Evolutionary conservation across 2,888 invertebrate genomes (phyloP), one percentile per base, ranked within the genome.

Genomic region (Megaustenia siamemsis): DNA sequence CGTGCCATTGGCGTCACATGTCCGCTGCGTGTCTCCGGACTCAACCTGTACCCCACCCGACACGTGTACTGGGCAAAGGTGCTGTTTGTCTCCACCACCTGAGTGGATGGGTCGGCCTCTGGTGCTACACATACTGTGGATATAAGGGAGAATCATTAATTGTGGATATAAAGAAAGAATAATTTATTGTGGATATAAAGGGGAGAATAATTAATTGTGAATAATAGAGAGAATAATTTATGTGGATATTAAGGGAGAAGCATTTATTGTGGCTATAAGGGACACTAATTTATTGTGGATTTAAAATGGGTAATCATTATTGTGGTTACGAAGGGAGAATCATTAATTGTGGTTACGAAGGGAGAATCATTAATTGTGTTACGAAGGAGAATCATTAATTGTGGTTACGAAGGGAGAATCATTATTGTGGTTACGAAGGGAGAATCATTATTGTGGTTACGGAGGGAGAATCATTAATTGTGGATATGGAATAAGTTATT

Each of bases 21-120:
- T 76, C n/a, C 85, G 63, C 49, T 66, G 49, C 1, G 81, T 71
- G 73, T 86, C 81, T 0, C 86, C 86, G 21, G 83, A 77, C 35
- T 73, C 63, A 80, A 45, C 45, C 85, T 79, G 82, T 85, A 86
- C 10, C 86, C 86, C n/a, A 78, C 71, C 38, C 78, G 80, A 45
- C 86, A 86, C 5, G 69, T 76, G 86, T 85, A 86, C 77, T 60
- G 77, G 5, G 78, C 73, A 53, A 53, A 66, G 15, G 77, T 82
- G 21, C 40, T 53, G 78, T 86, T 86, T n/a, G 18, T 68, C 4
- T 71, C 81, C 43, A 75, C 68, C 24, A 86, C 45, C 4, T 66
- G 56, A 28, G 77, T 85, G 71, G 78, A 56, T 0, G 78, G 79
- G 32, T 84, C 75, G 15, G 43, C 66, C 32, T 53, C 69, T 1